These are phyloP conservation scores for Hestina assimilis DNA, from an alignment of 1,140 invertebrate species.

Conservation along the genomic window DNA sequence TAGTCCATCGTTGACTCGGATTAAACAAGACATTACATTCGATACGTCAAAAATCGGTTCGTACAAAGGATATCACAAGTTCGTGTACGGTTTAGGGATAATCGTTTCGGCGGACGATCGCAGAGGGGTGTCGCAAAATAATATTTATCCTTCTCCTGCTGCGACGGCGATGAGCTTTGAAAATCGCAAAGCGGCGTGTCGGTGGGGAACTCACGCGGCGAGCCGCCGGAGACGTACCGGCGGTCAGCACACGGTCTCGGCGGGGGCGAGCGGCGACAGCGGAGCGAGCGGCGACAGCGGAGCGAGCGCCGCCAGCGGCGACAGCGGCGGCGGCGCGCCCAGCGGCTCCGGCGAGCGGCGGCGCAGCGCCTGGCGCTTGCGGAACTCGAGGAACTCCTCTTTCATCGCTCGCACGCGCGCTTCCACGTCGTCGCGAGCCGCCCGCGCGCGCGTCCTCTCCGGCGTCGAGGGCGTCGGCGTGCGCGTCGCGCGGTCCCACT, in stretches of 20 bases:
- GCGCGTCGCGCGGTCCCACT: conserved; percentile 93
- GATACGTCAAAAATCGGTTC: too few species aligned
- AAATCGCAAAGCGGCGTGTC: conserved; percentile 1
- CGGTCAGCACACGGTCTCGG: conserved; percentile 56
- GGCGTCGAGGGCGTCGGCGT: conserved; percentile 85
- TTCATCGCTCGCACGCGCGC: conserved; percentile 96
- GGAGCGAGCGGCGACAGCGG: conserved; percentile 53
- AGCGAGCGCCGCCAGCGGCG: conserved; percentile 82
- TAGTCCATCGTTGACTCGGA: conserved; percentile 25
- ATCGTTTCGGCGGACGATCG: neutral
- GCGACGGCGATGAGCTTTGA: neutral
- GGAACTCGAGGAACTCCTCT: conserved; percentile 95
- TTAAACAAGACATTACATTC: conserved; percentile 13
- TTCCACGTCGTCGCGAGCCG: conserved; percentile 85
- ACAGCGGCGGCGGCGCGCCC: conserved; percentile 82
- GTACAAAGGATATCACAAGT: too few species aligned
- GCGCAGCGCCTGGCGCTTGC: conserved; percentile 89
- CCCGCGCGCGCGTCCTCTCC: conserved; percentile 80
- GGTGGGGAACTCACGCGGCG: conserved; percentile 5
- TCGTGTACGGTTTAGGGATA: neutral
- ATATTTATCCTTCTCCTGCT: neutral
- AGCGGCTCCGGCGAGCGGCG: conserved; percentile 80
- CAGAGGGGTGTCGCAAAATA: neutral
- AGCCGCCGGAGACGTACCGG: neutral
- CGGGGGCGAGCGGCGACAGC: conserved; percentile 45